Evolutionary conservation across 1,140 invertebrate species (phyloP).

Genomic region (Harlomillsia oculata): DNA sequence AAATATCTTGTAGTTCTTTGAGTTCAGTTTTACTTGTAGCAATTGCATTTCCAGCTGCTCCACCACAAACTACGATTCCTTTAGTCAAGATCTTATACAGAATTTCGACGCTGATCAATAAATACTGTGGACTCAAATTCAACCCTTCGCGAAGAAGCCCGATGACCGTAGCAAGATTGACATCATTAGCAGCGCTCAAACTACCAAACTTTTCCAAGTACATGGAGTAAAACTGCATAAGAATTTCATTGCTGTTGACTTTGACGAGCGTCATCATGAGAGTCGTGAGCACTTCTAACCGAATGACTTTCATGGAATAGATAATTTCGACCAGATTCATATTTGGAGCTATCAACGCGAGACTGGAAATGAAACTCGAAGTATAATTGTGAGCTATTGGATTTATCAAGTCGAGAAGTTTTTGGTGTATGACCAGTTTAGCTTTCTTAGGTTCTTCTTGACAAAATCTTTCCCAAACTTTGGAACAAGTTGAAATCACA

Average conservation of each 20-base stretch:
- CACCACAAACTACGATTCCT: too few relatives aligned
- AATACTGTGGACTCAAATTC: background rate
- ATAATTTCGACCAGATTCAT: slow-evolving; percentile 16
- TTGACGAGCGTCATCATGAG: too few relatives aligned
- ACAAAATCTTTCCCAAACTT: background rate
- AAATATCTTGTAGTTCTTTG: slow-evolving; percentile 68
- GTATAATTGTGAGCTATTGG: slow-evolving; percentile 80
- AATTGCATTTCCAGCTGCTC: too few relatives aligned
- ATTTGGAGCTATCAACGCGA: slow-evolving; percentile 51
- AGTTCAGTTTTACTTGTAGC: slow-evolving; percentile 59
- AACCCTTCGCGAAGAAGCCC: too few relatives aligned
- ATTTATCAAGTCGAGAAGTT: slow-evolving; percentile 73
- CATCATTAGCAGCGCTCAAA: slow-evolving; percentile 4
- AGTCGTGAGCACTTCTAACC: slow-evolving; percentile 5
- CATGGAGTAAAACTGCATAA: background rate
- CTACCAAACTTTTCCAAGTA: slow-evolving; percentile 9
- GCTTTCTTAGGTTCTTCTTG: too few relatives aligned
- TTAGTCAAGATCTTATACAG: background rate
- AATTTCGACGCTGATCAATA: background rate
- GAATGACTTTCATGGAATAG: slow-evolving; percentile 15
- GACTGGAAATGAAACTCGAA: slow-evolving; percentile 66
- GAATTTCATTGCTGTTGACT: slow-evolving; percentile 5
- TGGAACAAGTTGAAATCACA: background rate
- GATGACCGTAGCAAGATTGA: too few relatives aligned
- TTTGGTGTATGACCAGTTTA: too few relatives aligned